These are phyloP conservation scores for Lithophane socia DNA, from an alignment of 2,888 invertebrate genomes.

Conservation along the genomic window DNA sequence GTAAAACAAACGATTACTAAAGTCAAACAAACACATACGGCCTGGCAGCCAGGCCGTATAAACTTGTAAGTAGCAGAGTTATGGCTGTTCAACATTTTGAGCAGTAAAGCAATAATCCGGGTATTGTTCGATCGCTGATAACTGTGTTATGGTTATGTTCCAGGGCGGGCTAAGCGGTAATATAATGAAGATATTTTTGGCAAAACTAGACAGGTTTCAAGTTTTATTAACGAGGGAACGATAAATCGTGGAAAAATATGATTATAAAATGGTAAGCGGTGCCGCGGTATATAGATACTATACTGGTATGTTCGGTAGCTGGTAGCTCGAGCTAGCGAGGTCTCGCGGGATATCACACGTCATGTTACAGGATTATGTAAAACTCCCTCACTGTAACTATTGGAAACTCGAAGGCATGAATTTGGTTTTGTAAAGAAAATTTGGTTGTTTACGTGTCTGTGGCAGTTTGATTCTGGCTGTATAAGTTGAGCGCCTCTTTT, in stretches of 20 bases:
- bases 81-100: slow-evolving; percentile 51
- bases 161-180: slow-evolving; percentile 13
- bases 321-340: background rate
- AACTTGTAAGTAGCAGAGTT: slow-evolving; percentile 56
- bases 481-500: background rate
- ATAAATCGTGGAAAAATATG: slow-evolving; percentile 54
- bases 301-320: background rate
- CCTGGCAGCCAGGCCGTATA: slow-evolving; percentile 35
- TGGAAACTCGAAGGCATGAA: slow-evolving; percentile 19
- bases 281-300: slow-evolving; percentile 9
- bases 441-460: background rate
- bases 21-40: slow-evolving; percentile 14
- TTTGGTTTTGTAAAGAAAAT: slow-evolving; percentile 5
- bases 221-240: slow-evolving; percentile 43
- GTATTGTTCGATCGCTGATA: slow-evolving; percentile 55
- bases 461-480: background rate
- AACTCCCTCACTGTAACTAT: slow-evolving; percentile 27
- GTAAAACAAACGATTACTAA: slow-evolving; percentile 6
- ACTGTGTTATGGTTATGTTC: slow-evolving; percentile 32
- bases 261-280: slow-evolving; percentile 31
- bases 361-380: slow-evolving; percentile 45
- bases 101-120: slow-evolving; percentile 58
- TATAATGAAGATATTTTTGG: slow-evolving; percentile 37
- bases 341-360: slow-evolving; percentile 45
- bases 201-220: slow-evolving; percentile 40